Evolutionary conservation across 2,888 invertebrate genomes (phyloP).

Genomic region (Ichneumoninae sp.): DNA sequence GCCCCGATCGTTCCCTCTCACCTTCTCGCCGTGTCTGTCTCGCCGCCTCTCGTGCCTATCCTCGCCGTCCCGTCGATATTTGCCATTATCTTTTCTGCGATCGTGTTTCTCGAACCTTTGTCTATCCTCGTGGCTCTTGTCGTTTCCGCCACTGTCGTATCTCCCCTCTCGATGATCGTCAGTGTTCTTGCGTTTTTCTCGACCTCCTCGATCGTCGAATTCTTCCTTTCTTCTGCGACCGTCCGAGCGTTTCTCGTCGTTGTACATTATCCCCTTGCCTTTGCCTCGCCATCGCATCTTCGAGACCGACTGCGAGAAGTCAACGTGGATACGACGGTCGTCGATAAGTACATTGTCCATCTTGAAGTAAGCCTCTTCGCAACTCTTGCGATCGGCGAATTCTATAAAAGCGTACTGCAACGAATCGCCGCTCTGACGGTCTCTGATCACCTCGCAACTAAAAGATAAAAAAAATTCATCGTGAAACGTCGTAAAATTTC

Average conservation of each 20-base stretch:
- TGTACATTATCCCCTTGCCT: constrained; percentile 91
- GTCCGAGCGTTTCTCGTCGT: constrained; percentile 79
- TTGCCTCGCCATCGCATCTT: constrained; percentile 96
- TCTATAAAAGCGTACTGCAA: constrained; percentile 99
- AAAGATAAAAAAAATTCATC: constrained; percentile 50
- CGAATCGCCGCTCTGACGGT: constrained; percentile 96
- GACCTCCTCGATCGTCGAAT: constrained; percentile 60
- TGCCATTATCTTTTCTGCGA: constrained; percentile 58
- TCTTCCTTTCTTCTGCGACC: constrained; percentile 55
- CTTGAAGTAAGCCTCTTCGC: constrained; percentile 99
- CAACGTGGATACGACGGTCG: constrained; percentile 99
- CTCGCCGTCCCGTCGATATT: constrained; percentile 43
- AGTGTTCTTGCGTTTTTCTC: constrained; percentile 61
- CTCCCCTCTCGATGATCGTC: constrained; percentile 62
- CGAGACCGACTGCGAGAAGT: constrained; percentile 99
- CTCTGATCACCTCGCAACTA: constrained; percentile 98
- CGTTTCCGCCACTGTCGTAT: constrained; percentile 62
- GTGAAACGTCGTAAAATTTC: neutral
- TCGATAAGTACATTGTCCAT: constrained; percentile 99
- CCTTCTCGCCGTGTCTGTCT: constrained; percentile 51
- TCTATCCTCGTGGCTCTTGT: constrained; percentile 68
- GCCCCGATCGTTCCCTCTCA: constrained; percentile 61
- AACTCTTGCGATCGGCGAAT: constrained; percentile 95
- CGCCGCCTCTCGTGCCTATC: constrained; percentile 39
- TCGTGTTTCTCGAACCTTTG: constrained; percentile 61